A percentile compares a stretch with the other conserved stretches of the same genome.
Conservation (phyloP, 2,113 vertebrate species). For the Scolopax mira region DNA sequence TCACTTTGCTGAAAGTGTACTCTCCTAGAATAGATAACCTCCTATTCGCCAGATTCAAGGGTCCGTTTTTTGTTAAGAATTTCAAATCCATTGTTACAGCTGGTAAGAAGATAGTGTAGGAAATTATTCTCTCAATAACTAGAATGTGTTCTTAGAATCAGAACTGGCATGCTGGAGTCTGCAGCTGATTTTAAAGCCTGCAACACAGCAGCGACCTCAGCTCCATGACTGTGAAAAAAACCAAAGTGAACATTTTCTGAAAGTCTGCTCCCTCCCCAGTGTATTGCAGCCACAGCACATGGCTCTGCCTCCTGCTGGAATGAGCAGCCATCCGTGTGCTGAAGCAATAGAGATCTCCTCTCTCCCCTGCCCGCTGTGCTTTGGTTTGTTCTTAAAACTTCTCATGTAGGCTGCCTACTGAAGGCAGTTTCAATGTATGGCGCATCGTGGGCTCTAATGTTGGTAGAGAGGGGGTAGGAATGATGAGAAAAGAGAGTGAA, state of each 20-base stretch:
- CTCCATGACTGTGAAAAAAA: background rate
- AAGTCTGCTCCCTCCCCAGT: background rate
- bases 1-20: background rate
- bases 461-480: background rate
- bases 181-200: background rate
- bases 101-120: background rate
- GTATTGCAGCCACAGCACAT: background rate
- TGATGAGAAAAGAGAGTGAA: background rate
- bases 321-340: background rate
- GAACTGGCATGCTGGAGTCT: background rate
- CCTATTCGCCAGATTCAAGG: background rate
- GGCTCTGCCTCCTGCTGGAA: background rate
- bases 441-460: background rate
- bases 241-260: background rate
- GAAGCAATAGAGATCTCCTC: background rate
- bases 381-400: background rate
- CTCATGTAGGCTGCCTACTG: background rate
- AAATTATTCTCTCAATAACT: background rate
- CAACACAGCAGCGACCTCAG: background rate
- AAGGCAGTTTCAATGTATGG: background rate
- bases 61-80: background rate
- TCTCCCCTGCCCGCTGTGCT: background rate
- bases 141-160: background rate
- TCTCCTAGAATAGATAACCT: background rate
- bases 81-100: background rate